phyloP scores from a whole-genome alignment of 2,113 vertebrate genomes.

The Pionites leucogaster region DNA sequence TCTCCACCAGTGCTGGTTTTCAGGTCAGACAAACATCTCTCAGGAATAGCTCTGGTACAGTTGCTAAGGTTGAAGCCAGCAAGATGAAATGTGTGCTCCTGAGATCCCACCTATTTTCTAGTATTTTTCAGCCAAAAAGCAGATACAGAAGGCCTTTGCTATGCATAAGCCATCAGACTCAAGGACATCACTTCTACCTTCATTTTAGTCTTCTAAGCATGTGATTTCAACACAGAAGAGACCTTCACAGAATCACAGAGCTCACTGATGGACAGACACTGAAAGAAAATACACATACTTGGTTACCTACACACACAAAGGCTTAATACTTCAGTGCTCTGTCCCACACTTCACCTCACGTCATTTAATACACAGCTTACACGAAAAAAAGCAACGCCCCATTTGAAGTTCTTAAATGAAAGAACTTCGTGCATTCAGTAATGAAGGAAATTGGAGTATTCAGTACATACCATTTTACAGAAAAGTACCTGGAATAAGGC shows the following conservation, averaged over 20 bases:
- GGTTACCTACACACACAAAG: neutral
- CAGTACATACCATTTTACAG: neutral
- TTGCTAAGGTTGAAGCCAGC: neutral
- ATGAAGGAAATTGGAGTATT: neutral
- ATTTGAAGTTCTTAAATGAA: neutral
- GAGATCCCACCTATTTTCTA: neutral
- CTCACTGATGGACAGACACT: neutral
- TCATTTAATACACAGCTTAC: neutral
- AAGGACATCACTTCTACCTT: neutral
- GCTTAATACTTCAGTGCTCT: neutral
- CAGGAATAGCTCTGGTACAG: neutral
- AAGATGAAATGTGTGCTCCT: neutral
- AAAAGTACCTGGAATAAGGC: neutral
- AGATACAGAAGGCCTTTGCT: neutral
- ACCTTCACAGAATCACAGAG: neutral
- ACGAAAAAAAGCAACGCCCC: neutral
- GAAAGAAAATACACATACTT: neutral
- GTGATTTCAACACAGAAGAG: neutral
- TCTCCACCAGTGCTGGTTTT: neutral
- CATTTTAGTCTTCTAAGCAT: neutral
- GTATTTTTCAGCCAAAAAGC: neutral
- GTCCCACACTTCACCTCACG: neutral
- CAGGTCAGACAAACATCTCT: neutral
- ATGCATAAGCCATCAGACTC: neutral
- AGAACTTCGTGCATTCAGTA: neutral